Conservation (phyloP, 2,797 vertebrate species). For the Adelosebastes latens region DNA sequence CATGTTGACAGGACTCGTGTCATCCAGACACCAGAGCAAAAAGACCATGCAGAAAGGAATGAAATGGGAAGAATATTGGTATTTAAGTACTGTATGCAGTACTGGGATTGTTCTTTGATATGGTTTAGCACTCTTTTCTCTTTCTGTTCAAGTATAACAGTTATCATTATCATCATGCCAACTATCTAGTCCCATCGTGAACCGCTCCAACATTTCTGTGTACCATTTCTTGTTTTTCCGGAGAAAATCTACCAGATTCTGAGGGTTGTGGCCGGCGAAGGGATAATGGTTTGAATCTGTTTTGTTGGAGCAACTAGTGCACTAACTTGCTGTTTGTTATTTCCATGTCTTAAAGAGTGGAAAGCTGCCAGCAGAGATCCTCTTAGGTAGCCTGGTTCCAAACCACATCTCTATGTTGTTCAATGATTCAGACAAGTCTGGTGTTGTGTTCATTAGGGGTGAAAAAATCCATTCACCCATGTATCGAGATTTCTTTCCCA, state of each 20-base stretch:
- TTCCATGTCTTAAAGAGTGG: background rate
- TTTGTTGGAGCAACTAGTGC: background rate
- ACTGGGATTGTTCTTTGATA: background rate
- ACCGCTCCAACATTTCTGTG: background rate
- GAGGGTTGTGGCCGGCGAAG: background rate
- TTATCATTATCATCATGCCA: background rate
- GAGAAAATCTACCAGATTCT: background rate
- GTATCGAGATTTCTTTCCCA: no score
- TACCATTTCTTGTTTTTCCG: background rate
- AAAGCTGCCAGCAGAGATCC: background rate
- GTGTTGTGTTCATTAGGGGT: no score
- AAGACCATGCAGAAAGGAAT: background rate
- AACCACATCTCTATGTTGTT: no score
- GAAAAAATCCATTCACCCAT: no score
- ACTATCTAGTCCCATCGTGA: background rate
- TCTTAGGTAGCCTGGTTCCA: no score
- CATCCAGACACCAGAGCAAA: background rate
- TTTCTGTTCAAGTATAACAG: background rate
- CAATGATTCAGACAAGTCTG: no score
- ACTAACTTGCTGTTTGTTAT: background rate
- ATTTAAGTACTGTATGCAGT: background rate
- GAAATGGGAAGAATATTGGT: background rate
- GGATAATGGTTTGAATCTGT: background rate
- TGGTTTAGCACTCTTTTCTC: background rate
- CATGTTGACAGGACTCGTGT: background rate